phyloP scores from a whole-genome alignment of 2,888 invertebrate genomes.

The Thera obeliscata region DNA sequence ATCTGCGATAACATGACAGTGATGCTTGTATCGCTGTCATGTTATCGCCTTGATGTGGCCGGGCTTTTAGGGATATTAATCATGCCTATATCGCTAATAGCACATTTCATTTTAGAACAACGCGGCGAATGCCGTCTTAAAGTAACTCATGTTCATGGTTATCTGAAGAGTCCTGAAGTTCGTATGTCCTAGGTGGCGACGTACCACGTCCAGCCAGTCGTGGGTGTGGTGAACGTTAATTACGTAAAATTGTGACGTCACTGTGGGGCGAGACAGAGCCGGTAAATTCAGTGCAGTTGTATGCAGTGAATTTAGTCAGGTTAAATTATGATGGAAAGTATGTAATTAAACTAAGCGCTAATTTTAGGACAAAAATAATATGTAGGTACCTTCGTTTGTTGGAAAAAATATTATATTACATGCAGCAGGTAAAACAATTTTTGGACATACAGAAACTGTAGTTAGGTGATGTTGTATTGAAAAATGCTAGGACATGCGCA shows the following conservation, averaged over 20 bases:
- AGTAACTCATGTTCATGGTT: neutral
- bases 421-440: no score
- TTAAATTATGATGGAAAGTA: constrained; percentile 18
- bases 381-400: neutral
- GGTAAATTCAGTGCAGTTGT: constrained; percentile 41
- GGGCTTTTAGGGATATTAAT: no score
- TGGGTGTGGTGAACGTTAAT: constrained; percentile 64
- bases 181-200: constrained; percentile 4
- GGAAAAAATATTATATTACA: neutral
- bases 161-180: constrained; percentile 7
- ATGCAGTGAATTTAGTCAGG: constrained; percentile 47
- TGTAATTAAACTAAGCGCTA: neutral
- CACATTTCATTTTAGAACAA: no score
- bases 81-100: no score
- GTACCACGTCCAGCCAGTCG: constrained; percentile 35
- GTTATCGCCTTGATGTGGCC: no score
- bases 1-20: no score
- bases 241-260: constrained; percentile 76
- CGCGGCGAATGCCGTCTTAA: no score
- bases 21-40: no score
- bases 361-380: neutral
- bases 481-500: no score
- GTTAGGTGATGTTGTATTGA: no score
- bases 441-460: no score
- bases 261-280: constrained; percentile 58